These are phyloP conservation scores for Busseola fusca DNA, from an alignment of 2,888 invertebrate species.

Conservation along the genomic window DNA sequence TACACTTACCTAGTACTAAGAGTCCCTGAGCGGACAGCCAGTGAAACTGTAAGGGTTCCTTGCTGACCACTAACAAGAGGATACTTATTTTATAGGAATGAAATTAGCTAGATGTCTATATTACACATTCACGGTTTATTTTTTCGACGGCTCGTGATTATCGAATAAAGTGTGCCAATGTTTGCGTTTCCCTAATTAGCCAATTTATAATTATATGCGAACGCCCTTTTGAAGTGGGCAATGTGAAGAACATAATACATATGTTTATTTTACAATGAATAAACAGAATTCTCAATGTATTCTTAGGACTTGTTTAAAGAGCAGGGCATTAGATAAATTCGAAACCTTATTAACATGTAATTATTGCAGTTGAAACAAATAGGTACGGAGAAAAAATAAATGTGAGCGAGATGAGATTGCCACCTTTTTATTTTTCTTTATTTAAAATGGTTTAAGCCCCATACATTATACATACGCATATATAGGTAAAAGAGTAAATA, in stretches of 20 bases:
- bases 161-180: constrained; percentile 36
- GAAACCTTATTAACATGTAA: not conserved
- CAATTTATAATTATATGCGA: constrained; percentile 43
- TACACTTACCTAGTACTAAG: not conserved
- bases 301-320: constrained; percentile 3
- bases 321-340: not conserved
- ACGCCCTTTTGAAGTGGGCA: constrained; percentile 13
- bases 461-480: too few relatives aligned
- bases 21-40: not conserved
- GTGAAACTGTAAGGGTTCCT: not conserved
- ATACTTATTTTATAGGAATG: not conserved
- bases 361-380: constrained; percentile 4
- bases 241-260: constrained; percentile 25
- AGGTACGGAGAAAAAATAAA: not conserved
- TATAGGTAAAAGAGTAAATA: too few relatives aligned
- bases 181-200: constrained; percentile 35
- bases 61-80: not conserved
- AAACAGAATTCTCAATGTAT: constrained; percentile 22
- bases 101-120: not conserved
- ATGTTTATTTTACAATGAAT: constrained; percentile 36
- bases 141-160: constrained; percentile 39
- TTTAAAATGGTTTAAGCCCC: too few relatives aligned
- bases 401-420: not conserved
- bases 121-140: constrained; percentile 13
- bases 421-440: too few relatives aligned